Evolutionary conservation across 2,797 vertebrate genomes (phyloP).

Genomic region (Coccyzus lansbergi): DNA sequence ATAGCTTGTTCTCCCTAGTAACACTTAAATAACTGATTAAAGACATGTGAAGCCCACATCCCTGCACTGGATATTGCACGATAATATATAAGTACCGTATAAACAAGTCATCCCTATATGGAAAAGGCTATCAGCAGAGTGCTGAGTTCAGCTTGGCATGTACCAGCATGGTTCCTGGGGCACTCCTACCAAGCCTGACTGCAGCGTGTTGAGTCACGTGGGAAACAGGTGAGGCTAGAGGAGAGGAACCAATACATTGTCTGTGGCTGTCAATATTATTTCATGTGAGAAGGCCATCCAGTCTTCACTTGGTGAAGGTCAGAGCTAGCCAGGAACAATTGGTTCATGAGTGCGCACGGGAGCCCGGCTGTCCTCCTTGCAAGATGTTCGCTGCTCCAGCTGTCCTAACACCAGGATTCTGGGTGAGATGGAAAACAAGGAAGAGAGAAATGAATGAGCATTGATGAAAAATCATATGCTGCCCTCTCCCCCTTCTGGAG

Average conservation of each 20-base stretch:
- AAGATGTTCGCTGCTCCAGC: not conserved
- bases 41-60: not conserved
- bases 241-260: not conserved
- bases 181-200: not conserved
- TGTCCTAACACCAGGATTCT: conserved; percentile 12
- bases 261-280: not conserved
- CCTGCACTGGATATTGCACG: conserved; percentile 71
- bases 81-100: conserved; percentile 46
- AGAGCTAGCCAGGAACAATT: not conserved
- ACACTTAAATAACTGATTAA: conserved; percentile 26
- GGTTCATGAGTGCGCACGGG: not conserved
- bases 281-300: not conserved
- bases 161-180: not conserved
- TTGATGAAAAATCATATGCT: fast-evolving
- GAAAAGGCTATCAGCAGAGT: not conserved
- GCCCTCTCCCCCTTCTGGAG: fast-evolving
- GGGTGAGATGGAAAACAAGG: not conserved
- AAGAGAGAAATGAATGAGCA: not conserved
- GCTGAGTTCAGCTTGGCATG: not conserved
- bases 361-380: conserved; percentile 18
- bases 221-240: not conserved
- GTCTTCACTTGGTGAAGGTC: not conserved
- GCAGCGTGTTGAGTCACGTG: not conserved
- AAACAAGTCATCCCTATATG: not conserved
- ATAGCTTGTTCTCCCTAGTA: not conserved